phyloP scores from a whole-genome alignment of 2,888 invertebrate species.

The Philereme vetulata region DNA sequence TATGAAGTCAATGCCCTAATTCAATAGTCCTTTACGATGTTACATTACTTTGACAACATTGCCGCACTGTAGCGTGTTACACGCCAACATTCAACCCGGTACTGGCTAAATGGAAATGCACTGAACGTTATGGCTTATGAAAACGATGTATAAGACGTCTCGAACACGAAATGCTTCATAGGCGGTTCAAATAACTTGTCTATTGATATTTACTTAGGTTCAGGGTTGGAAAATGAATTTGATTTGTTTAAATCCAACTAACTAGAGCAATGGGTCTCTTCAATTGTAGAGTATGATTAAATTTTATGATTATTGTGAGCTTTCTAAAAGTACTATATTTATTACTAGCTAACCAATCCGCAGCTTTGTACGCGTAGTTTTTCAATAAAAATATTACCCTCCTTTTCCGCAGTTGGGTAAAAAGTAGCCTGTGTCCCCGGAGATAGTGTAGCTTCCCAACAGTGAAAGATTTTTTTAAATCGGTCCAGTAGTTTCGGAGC shows the following conservation, averaged over 20 bases:
- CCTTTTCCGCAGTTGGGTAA: too few relatives aligned
- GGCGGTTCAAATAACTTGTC: constrained; percentile 26
- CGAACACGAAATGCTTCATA: constrained; percentile 30
- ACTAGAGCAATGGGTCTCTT: constrained; percentile 19
- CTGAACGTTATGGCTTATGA: constrained; percentile 34
- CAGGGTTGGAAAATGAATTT: constrained; percentile 1
- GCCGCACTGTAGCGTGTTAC: constrained; percentile 60
- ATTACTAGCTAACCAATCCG: too few relatives aligned
- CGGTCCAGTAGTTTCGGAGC: too few relatives aligned
- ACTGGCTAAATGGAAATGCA: constrained; percentile 40
- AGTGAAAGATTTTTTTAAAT: too few relatives aligned
- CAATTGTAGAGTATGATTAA: too few relatives aligned
- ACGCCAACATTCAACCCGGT: constrained; percentile 50
- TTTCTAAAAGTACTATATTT: too few relatives aligned
- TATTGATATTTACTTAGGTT: constrained; percentile 24
- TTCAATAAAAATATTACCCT: too few relatives aligned
- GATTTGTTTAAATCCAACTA: constrained; percentile 11
- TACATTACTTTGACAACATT: constrained; percentile 54
- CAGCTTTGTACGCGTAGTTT: too few relatives aligned
- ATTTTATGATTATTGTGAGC: too few relatives aligned
- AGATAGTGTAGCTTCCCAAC: too few relatives aligned
- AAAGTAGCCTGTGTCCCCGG: too few relatives aligned
- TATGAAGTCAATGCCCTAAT: constrained; percentile 48
- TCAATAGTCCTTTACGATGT: constrained; percentile 38
- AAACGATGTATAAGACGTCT: constrained; percentile 28